Base-by-base conservation (phyloP, 2,113 vertebrate species). In the Silurus asotus region DNA sequence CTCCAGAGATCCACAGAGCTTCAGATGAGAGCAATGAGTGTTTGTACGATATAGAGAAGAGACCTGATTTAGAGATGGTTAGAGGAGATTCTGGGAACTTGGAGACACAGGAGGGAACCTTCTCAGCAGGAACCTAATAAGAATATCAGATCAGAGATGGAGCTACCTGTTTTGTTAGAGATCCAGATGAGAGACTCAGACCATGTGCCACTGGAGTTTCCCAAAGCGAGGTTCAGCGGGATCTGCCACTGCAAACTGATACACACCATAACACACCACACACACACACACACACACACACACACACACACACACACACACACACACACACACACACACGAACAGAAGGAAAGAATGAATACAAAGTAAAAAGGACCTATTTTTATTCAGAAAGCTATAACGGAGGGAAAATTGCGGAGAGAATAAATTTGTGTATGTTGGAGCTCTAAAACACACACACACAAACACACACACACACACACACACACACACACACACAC, bases 131-230 rank as follows among this genome's bases (percentile, higher is more conserved):
- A 80, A 45, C 20, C 49, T 45, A 15, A 20, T 8, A 37, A 48
- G 69, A 58, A 84, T 6, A 7, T 84, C 56, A 62, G 19, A 51
- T 84, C 82, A 61, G 83, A 55, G 74, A 23, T 5, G 2, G 1
- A 53, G 17, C 19, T 96, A 99, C 98, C 98, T 96, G 97, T 97
- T 95, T 94, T 96, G 94, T 98, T 99, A 94, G 96, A 96, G 94
- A 99, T 96, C 98, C 98, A 99, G 94, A 99, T 96, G 94, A 98
- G 96, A 91, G 93, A 94, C 93, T 98, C 96, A 88, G 94, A 91
- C 88, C 95, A 95, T 87, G 96, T 93, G 83, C 94, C 90, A 90
- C 95, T 97, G 86, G 93, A 92, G 92, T 99, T 99, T 95, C 98
- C 97, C 91, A 98, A 93, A 59, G 96, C 95, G 86, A 99, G 95